A percentile compares a stretch with the other conserved stretches of the same genome.
phyloP scores from a whole-genome alignment of 2,888 invertebrate species.

The Salticus scenicus region DNA sequence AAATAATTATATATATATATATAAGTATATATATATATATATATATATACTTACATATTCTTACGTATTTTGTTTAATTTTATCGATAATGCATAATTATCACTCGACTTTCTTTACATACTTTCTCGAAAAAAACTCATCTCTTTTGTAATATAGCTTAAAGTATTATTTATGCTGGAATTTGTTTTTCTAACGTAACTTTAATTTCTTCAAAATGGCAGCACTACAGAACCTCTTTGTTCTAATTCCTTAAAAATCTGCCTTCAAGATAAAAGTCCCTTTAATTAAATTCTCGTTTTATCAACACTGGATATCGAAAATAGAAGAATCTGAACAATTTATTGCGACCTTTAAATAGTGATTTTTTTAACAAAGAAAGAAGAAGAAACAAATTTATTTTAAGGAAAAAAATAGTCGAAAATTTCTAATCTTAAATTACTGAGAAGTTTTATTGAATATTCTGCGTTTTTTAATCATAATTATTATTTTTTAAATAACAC shows the following conservation, averaged over 20 bases:
- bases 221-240: background rate
- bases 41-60: no score
- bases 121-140: no score
- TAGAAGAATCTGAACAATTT: conserved; percentile 2
- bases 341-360: background rate
- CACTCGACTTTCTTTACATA: no score
- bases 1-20: no score
- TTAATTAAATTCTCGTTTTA: conserved; percentile 1
- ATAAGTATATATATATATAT: no score
- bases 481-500: no score
- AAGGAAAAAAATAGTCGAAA: background rate
- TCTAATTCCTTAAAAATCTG: background rate
- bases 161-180: background rate
- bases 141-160: background rate
- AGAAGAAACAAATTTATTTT: background rate
- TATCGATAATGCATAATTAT: no score
- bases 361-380: background rate
- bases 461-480: no score
- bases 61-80: no score
- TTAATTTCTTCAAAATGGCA: background rate
- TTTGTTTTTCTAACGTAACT: background rate
- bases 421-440: background rate
- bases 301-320: background rate
- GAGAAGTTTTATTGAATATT: background rate
- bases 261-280: background rate